Evolutionary conservation across 2,797 vertebrate genomes (phyloP).

Genomic region (Schizothorax lantsangensis): DNA sequence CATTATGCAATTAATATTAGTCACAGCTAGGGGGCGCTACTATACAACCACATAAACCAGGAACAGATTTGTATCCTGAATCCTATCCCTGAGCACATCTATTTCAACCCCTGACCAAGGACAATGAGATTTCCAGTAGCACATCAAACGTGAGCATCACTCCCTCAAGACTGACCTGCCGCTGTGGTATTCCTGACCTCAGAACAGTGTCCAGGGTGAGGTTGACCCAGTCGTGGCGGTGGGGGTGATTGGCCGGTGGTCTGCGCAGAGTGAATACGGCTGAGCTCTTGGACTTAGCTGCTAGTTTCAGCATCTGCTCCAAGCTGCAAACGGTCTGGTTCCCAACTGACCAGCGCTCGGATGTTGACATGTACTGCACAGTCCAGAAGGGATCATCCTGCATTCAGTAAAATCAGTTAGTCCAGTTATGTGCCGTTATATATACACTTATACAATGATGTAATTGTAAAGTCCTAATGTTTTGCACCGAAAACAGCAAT

Average conservation of each 20-base stretch:
- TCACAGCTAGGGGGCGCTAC: conserved; percentile 8
- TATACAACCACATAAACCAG: neutral
- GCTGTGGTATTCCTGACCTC: conserved; percentile 83
- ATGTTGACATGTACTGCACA: conserved; percentile 74
- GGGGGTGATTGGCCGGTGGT: conserved; percentile 85
- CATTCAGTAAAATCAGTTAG: neutral
- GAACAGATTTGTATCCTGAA: neutral
- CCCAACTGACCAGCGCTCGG: conserved; percentile 78
- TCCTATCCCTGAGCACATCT: neutral
- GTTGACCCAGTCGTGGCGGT: conserved; percentile 86
- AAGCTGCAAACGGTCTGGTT: conserved; percentile 93
- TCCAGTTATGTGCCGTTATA: neutral
- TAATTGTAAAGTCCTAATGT: neutral
- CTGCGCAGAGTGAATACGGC: conserved; percentile 86
- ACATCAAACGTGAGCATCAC: neutral
- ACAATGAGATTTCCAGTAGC: neutral
- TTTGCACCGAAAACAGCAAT: neutral
- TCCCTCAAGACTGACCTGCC: conserved; percentile 78
- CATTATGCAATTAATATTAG: neutral
- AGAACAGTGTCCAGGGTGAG: conserved; percentile 86
- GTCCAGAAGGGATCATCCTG: conserved; percentile 95
- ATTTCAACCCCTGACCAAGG: neutral
- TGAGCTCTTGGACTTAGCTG: conserved; percentile 79
- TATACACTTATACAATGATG: neutral
- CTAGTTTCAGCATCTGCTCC: conserved; percentile 85